Evolutionary conservation across 2,797 vertebrate species (phyloP), one percentile per base, ranked within the genome.

Genomic region (Acanthiza pusilla): DNA sequence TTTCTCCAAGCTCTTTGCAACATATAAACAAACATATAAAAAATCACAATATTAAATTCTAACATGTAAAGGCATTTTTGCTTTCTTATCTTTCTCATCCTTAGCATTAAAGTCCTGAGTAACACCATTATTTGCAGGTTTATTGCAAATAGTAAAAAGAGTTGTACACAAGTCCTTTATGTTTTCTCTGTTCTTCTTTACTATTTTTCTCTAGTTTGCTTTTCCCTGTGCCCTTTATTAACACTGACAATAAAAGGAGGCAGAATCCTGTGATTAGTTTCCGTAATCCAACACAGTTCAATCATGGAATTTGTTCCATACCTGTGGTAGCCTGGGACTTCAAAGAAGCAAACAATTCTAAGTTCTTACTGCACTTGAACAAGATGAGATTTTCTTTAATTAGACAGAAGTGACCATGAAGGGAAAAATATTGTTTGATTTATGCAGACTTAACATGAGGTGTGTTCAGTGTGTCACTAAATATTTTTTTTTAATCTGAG

Each of bases 21-120:
- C 4, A 26, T 29, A 67, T 3, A 45, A 66, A 13, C 12, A 42
- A 11, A 30, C 5, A 48, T 3, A 50, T 13, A 30, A 16, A 43
- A 19, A 58, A 17, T 11, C 13, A 10, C 2, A 63, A 4, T 65
- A 53, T 43, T 85, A 57, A 65, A 61, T 86, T 53, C 17, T 22
- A 40, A 2, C 2, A 3, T 30, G 3, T 29, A 51, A 47, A 73
- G 10, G 1, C 2, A 3, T 72, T 58, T 47, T 53, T 50, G 1
- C 1, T 43, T 66, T n/a, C 43, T 57, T 68, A 12, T 43, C 11
- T 53, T 6, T 80, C 34, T 68, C 25, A 38, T 32, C 9, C 4
- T 42, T 32, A 55, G 17, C 14, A 57, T 11, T 68, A 6, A 89
- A n/a, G n/a, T n/a, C n/a, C n/a, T n/a, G n/a, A n/a, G n/a, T n/a